A percentile compares a stretch with the other conserved stretches of the same genome.
Evolutionary conservation across 2,797 vertebrate species (phyloP).

Genomic region (Apogon talboti): DNA sequence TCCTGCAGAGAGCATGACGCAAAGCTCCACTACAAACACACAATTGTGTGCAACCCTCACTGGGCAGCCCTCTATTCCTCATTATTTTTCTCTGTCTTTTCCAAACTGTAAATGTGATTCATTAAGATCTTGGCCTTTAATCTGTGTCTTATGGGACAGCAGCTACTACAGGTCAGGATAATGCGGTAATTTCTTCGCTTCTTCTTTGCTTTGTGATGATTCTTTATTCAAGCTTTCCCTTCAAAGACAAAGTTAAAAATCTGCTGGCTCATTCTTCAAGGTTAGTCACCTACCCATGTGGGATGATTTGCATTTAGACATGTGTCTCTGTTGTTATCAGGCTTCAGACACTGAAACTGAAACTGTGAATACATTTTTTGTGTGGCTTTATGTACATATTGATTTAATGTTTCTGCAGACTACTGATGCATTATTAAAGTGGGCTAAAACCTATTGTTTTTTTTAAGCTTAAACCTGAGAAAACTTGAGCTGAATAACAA

Average conservation of each 20-base stretch:
- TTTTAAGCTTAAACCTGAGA: conserved; percentile 9
- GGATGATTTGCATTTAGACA: conserved; percentile 36
- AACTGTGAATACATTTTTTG: conserved; percentile 32
- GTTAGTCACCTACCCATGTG: neutral
- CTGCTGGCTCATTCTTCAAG: conserved; percentile 17
- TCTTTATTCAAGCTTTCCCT: conserved; percentile 52
- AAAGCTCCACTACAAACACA: conserved; percentile 44
- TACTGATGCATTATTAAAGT: neutral
- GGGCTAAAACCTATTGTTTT: neutral
- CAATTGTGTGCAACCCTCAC: conserved; percentile 20
- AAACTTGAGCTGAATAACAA: neutral
- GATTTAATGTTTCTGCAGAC: conserved; percentile 14
- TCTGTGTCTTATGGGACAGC: conserved; percentile 11
- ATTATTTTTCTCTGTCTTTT: conserved; percentile 7
- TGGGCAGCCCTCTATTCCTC: conserved; percentile 3
- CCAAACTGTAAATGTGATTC: conserved; percentile 25
- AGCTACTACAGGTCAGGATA: conserved; percentile 12
- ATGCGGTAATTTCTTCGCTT: conserved; percentile 4
- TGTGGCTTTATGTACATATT: conserved; percentile 20
- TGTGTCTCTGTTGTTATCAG: conserved; percentile 19
- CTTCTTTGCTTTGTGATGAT: conserved; percentile 4
- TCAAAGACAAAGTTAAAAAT: conserved; percentile 34
- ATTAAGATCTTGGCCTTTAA: conserved; percentile 23
- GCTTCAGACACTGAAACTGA: neutral
- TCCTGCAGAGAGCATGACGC: conserved; percentile 44